Evolutionary conservation across 2,113 vertebrate genomes (phyloP).

Genomic region (Anoplopoma fimbria): DNA sequence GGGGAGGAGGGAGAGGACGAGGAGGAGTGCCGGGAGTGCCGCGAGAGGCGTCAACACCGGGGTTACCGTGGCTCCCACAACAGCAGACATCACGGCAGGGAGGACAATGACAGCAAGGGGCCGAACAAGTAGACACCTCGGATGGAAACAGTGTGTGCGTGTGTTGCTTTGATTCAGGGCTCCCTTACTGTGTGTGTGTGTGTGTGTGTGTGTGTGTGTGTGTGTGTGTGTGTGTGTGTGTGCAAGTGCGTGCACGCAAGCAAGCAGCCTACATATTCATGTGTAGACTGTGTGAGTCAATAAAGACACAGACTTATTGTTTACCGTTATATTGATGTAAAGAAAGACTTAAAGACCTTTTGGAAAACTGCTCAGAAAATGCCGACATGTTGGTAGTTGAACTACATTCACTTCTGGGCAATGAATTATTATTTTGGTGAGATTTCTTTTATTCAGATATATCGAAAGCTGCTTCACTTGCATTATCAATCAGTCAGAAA

Average conservation of each 20-base stretch:
- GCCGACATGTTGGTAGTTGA: slow-evolving; percentile 12
- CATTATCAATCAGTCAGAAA: slow-evolving; percentile 9
- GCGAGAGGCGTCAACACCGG: slow-evolving; percentile 63
- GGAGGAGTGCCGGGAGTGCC: slow-evolving; percentile 76
- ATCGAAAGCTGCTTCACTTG: slow-evolving; percentile 39
- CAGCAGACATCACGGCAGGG: slow-evolving; percentile 34
- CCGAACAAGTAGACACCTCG: slow-evolving; percentile 69
- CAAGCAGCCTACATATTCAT: slow-evolving; percentile 16
- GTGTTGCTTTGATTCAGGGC: too few relatives aligned
- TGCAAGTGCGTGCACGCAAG: neutral
- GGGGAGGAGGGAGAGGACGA: slow-evolving; percentile 74
- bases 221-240: slow-evolving; percentile 11
- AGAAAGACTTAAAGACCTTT: slow-evolving; percentile 38
- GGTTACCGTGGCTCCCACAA: slow-evolving; percentile 51
- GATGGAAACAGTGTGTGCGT: slow-evolving; percentile 3
- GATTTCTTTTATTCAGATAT: slow-evolving; percentile 5
- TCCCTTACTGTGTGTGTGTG: neutral
- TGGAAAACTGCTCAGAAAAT: slow-evolving; percentile 28
- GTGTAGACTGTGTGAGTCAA: slow-evolving; percentile 26
- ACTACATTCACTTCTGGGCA: slow-evolving; percentile 7
- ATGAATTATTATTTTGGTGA: slow-evolving; percentile 36
- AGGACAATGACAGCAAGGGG: slow-evolving; percentile 70
- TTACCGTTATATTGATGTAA: slow-evolving; percentile 14
- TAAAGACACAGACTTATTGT: slow-evolving; percentile 25
- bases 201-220: slow-evolving; percentile 16